These are phyloP conservation scores for Wiebesia pumilae DNA, from an alignment of 1,140 invertebrate species.

Conservation along the genomic window DNA sequence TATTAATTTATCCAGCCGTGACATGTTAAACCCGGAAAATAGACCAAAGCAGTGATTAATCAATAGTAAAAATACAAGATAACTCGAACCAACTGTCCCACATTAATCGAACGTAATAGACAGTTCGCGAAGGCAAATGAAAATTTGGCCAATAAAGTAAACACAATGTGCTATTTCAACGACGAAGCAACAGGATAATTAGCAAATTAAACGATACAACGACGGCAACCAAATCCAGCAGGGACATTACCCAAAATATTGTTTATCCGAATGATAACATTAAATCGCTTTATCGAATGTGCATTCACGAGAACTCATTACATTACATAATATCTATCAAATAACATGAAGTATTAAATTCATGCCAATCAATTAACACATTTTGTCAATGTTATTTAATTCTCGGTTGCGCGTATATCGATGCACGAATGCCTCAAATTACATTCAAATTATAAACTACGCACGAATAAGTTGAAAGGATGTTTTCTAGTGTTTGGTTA, in stretches of 20 bases:
- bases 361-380: not conserved
- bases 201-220: not conserved
- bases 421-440: not conserved
- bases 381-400: not conserved
- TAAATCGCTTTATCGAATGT: not conserved
- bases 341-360: not conserved
- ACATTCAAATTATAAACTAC: not conserved
- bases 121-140: not conserved
- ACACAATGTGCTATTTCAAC: not conserved
- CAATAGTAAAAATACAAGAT: too few relatives aligned
- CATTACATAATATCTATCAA: not conserved
- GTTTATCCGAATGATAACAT: too few relatives aligned
- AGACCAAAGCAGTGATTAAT: too few relatives aligned
- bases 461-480: too few relatives aligned
- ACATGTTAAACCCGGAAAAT: too few relatives aligned
- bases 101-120: not conserved
- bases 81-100: too few relatives aligned
- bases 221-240: not conserved
- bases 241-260: not conserved
- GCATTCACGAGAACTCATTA: not conserved
- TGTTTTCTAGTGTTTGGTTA: too few relatives aligned
- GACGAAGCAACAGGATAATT: not conserved
- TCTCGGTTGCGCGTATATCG: not conserved
- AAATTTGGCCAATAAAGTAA: not conserved
- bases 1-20: too few relatives aligned